Evolutionary conservation across 2,797 vertebrate species (phyloP), one percentile per base, ranked within the genome.

Genomic region (Australoheros facetus): DNA sequence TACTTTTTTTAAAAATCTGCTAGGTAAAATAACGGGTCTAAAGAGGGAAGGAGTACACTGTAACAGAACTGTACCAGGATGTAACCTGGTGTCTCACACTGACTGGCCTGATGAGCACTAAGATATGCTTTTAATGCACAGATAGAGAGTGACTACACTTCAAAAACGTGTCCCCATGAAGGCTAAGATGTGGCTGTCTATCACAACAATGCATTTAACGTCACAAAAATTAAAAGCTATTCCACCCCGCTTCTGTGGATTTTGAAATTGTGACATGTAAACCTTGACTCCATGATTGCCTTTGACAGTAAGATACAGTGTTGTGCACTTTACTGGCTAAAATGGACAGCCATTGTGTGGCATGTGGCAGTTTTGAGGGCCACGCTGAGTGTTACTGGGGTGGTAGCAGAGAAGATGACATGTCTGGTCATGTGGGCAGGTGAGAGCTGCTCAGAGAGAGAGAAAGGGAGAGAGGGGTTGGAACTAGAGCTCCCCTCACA

Each of bases 361-460:
- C 66, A n/a, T 56, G 7, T 77, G 56, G 56, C 16, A 4, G 75
- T 14, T 53, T 37, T 73, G 53, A 77, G 80, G 71, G 84, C 56
- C 85, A 73, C 1, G 42, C 70, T 77, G 79, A 60, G 71, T 73
- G 71, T 53, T 87, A 58, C 66, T 80, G 75, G 58, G 80, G 77
- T n/a, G n/a, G 51, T 55, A 66, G 86, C 78, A 58, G 78, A 77
- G 71, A 69, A 39, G 78, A 76, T 91, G 91, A 91, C 95, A 93
- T 95, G 96, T 95, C 95, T 95, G 92, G 91, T 96, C 96, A 94
- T 95, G 95, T 92, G 88, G 89, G 78, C 89, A 93, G 86, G 87
- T 89, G 84, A 78, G 79, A 93, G 88, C 80, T 82, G 82, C 79
- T 89, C 76, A 87, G 59, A 84, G 82, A 82, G 39, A 78, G 82